A percentile compares a stretch with the other conserved stretches of the same genome.
These are phyloP conservation scores for Salminus brasiliensis DNA, from an alignment of 2,113 vertebrate genomes.

Conservation along the genomic window DNA sequence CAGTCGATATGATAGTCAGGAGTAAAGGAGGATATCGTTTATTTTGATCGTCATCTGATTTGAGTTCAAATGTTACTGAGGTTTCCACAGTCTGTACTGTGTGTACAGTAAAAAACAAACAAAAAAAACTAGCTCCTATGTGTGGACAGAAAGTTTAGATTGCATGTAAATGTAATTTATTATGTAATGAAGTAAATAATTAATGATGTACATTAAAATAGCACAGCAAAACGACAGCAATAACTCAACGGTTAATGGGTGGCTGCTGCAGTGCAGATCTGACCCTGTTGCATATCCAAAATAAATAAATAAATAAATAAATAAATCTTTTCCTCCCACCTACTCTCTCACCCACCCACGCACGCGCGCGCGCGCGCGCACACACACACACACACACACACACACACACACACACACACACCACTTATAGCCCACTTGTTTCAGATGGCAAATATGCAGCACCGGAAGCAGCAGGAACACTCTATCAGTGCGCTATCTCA, in stretches of 20 bases:
- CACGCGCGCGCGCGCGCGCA: no score
- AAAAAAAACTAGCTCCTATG: no score
- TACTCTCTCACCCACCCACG: conserved; percentile 20
- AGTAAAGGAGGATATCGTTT: no score
- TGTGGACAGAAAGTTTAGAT: no score
- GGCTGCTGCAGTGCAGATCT: not conserved
- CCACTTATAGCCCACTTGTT: conserved; percentile 58
- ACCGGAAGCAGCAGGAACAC: conserved; percentile 77
- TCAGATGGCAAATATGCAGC: conserved; percentile 76
- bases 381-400: no score
- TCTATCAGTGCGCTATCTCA: conserved; percentile 79
- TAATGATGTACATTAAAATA: not conserved
- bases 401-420: conserved; percentile 30
- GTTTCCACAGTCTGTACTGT: no score
- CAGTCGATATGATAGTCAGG: no score
- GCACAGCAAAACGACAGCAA: not conserved
- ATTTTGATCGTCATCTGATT: no score
- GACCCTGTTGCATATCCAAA: not conserved
- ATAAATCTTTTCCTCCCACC: conserved; percentile 22
- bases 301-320: no score
- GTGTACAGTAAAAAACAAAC: no score
- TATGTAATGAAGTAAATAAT: not conserved
- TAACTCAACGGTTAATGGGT: not conserved
- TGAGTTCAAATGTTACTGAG: no score
- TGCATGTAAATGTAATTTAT: not conserved